Evolutionary conservation across 2,888 invertebrate genomes (phyloP).

Genomic region (Agrilus cyanescens): DNA sequence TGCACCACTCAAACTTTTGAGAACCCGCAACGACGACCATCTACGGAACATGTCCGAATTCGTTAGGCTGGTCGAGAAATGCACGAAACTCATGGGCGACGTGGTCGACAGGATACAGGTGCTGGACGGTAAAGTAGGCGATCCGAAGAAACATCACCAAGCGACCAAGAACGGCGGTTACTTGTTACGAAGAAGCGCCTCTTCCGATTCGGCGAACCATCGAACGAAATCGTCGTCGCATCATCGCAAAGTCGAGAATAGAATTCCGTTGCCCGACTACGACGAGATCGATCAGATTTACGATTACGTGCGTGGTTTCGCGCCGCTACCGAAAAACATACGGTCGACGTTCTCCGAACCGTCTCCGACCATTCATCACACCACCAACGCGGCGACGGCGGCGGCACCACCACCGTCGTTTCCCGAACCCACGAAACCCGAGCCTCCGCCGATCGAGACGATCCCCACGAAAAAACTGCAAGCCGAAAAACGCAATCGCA

Average conservation of each 20-base stretch:
- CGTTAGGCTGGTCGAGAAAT: conserved; percentile 65
- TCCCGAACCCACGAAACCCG: conserved; percentile 51
- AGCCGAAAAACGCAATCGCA: conserved; percentile 63
- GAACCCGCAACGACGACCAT: conserved; percentile 71
- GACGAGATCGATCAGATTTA: conserved; percentile 96
- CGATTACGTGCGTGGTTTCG: conserved; percentile 88
- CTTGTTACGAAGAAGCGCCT: conserved; percentile 63
- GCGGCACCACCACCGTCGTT: conserved; percentile 22
- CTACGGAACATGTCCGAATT: conserved; percentile 53
- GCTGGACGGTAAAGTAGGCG: conserved; percentile 68
- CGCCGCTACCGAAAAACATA: conserved; percentile 74
- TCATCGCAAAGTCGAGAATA: conserved; percentile 45
- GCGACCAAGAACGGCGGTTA: conserved; percentile 48
- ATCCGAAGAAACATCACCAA: conserved; percentile 32
- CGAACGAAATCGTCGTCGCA: conserved; percentile 41
- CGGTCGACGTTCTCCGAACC: conserved; percentile 49
- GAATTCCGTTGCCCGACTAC: conserved; percentile 56
- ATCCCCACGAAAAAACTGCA: conserved; percentile 74
- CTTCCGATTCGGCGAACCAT: conserved; percentile 57
- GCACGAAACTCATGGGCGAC: conserved; percentile 58
- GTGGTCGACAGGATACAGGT: conserved; percentile 74
- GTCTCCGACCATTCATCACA: conserved; percentile 38
- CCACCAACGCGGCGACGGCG: conserved; percentile 25
- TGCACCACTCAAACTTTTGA: conserved; percentile 73
- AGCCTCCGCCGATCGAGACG: conserved; percentile 85